A percentile compares a stretch with the other conserved stretches of the same genome.
Conservation (phyloP, 2,113 vertebrate species). For the Mormoops blainvillei region DNA sequence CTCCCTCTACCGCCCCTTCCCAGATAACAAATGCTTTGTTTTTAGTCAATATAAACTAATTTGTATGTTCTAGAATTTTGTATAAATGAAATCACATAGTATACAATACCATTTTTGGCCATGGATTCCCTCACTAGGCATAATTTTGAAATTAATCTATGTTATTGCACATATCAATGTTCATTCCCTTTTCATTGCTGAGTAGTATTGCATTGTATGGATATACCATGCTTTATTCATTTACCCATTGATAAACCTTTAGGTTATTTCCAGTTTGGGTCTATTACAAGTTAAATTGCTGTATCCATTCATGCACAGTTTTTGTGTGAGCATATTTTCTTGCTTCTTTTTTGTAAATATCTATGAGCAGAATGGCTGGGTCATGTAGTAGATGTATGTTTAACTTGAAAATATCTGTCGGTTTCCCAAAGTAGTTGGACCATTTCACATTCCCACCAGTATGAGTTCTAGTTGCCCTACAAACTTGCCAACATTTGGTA, state of each 20-base stretch:
- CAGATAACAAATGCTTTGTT: not conserved
- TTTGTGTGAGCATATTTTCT: not conserved
- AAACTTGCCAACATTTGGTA: not conserved
- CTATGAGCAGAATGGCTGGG: not conserved
- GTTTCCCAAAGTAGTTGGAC: not conserved
- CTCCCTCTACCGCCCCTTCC: not conserved
- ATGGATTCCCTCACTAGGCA: not conserved
- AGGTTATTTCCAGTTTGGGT: not conserved
- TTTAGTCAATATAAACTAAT: not conserved
- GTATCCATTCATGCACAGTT: not conserved
- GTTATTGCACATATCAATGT: not conserved
- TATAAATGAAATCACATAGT: not conserved
- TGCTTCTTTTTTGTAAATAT: not conserved
- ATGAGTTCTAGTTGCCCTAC: not conserved
- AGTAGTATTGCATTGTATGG: not conserved
- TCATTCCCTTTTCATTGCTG: not conserved
- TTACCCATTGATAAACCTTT: not conserved
- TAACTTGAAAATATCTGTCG: not conserved
- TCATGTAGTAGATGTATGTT: not conserved
- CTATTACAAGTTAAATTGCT: not conserved
- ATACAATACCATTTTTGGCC: not conserved
- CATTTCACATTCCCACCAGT: not conserved
- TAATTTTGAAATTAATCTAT: not conserved
- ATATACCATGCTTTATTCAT: not conserved
- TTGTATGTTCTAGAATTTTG: not conserved